Conservation (phyloP, 2,797 vertebrate genomes). For the Alosa sapidissima region DNA sequence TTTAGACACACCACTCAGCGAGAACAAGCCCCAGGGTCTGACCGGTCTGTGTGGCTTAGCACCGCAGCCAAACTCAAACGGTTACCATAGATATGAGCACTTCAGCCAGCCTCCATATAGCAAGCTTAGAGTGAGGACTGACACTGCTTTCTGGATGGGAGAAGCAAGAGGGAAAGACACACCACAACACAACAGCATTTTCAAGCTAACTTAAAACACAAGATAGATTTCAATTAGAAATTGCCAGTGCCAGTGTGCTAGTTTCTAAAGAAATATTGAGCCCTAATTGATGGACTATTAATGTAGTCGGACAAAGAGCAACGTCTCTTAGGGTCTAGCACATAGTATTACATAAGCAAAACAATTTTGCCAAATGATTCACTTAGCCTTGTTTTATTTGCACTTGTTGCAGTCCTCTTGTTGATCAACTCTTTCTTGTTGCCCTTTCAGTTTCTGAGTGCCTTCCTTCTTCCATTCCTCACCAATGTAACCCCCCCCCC, state of each 20-base stretch:
- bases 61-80: constrained; percentile 41
- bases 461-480: neutral
- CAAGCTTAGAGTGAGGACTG: neutral
- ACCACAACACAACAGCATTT: neutral
- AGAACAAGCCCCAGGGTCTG: constrained; percentile 35
- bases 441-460: neutral
- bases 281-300: too few species aligned
- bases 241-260: neutral
- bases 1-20: constrained; percentile 43
- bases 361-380: too few species aligned
- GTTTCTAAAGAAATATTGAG: neutral
- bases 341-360: too few species aligned
- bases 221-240: neutral
- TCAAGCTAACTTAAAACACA: neutral
- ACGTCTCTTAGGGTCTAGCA: too few species aligned
- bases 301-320: too few species aligned
- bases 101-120: neutral
- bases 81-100: constrained; percentile 22
- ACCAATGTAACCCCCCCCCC: neutral
- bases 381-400: too few species aligned
- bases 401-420: too few species aligned
- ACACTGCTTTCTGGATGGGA: neutral
- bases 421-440: too few species aligned
- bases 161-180: constrained; percentile 30
- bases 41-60: constrained; percentile 23